Percentiles rank a stretch among this genome's conserved stretches.
These are phyloP conservation scores for Hippopotamus amphibius DNA, from an alignment of 2,113 vertebrate genomes.

Conservation along the genomic window DNA sequence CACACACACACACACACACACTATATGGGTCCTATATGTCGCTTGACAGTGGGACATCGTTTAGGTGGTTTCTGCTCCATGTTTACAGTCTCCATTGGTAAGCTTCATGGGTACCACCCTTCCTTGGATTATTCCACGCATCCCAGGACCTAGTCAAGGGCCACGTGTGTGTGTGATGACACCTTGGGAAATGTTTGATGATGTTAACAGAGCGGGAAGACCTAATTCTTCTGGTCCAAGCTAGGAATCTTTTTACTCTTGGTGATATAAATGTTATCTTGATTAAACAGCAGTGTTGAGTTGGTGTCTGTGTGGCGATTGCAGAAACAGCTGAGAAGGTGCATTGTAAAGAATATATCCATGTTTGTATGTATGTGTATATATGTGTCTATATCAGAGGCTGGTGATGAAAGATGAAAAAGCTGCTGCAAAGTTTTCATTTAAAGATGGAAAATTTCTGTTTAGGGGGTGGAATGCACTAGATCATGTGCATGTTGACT, in stretches of 20 bases:
- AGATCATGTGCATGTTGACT: not conserved
- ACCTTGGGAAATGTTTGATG: not conserved
- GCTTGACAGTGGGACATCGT: too few relatives aligned
- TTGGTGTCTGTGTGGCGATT: rapidly evolving
- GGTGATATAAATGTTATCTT: not conserved
- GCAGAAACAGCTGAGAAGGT: not conserved
- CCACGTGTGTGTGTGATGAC: too few relatives aligned
- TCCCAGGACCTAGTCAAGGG: too few relatives aligned
- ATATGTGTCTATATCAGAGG: not conserved
- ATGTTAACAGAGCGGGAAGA: not conserved
- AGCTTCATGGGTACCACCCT: not conserved
- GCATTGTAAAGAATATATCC: rapidly evolving
- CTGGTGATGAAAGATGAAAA: not conserved
- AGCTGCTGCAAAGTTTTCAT: not conserved
- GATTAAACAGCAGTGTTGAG: not conserved
- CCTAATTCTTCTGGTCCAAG: rapidly evolving
- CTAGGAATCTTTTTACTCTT: not conserved
- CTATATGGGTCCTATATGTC: rapidly evolving
- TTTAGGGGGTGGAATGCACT: not conserved
- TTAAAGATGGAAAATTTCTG: not conserved
- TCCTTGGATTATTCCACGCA: not conserved
- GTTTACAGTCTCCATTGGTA: not conserved
- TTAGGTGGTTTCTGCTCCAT: not conserved
- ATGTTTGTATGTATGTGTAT: too few relatives aligned
- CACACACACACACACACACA: rapidly evolving